phyloP scores from a whole-genome alignment of 2,113 vertebrate genomes.

The Sturnus vulgaris region DNA sequence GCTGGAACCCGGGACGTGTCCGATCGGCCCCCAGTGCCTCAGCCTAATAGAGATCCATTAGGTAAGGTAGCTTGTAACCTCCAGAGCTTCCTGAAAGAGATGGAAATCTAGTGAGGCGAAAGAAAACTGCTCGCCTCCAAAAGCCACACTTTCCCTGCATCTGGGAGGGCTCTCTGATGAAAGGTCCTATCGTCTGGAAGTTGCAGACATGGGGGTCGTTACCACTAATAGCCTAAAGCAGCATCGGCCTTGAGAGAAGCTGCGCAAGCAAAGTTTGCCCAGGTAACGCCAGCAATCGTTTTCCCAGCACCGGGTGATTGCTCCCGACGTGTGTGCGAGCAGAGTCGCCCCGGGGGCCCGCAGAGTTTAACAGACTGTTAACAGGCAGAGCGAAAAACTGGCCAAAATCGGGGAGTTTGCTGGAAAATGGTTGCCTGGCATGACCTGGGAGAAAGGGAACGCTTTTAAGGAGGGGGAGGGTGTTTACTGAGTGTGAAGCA shows the following conservation, averaged over 20 bases:
- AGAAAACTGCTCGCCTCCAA: neutral
- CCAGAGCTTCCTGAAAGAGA: constrained; percentile 8
- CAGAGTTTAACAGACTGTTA: constrained; percentile 11
- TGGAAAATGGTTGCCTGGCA: neutral
- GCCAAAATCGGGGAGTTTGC: neutral
- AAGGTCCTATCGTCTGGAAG: neutral
- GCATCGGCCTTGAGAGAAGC: neutral
- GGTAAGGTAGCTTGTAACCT: constrained; percentile 16
- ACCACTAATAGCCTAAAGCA: neutral
- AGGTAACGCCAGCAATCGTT: constrained; percentile 19
- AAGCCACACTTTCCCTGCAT: neutral
- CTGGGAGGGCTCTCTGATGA: neutral
- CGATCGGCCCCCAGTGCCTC: neutral
- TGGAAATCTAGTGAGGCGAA: constrained; percentile 7
- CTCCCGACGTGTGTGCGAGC: neutral
- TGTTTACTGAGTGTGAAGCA: neutral
- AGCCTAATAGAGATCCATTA: constrained; percentile 21
- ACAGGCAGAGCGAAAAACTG: neutral
- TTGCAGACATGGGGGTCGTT: neutral
- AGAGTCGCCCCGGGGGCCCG: neutral
- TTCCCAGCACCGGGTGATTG: neutral
- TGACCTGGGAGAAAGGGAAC: neutral
- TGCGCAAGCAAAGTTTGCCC: constrained; percentile 22
- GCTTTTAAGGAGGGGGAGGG: neutral
- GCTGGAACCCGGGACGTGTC: neutral